Conservation (phyloP, 1,140 invertebrate species). For the Littorina saxatilis region DNA sequence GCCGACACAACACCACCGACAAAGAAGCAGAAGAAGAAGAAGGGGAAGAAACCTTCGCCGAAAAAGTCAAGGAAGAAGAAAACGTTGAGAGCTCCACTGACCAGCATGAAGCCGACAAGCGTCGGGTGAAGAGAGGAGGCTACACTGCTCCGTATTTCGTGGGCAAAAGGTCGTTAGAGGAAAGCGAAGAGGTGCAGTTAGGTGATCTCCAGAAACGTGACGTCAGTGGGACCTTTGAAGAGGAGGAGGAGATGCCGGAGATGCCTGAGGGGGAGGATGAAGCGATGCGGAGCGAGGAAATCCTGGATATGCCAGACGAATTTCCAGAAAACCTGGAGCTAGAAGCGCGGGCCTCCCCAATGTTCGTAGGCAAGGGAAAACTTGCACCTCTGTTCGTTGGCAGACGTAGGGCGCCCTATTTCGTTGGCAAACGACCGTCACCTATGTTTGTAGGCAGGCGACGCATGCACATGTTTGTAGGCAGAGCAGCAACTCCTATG, state of each 20-base stretch:
- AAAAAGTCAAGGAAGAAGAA: background rate
- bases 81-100: background rate
- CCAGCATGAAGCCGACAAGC: background rate
- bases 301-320: background rate
- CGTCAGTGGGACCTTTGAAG: background rate
- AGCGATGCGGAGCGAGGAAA: background rate
- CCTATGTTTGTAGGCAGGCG: constrained; percentile 34
- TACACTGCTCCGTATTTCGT: constrained; percentile 36
- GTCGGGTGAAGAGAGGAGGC: background rate
- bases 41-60: background rate
- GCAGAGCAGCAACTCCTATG: background rate
- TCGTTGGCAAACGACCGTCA: constrained; percentile 28
- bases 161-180: constrained; percentile 23
- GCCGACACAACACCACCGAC: background rate
- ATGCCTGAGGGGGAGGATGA: background rate
- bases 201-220: constrained; percentile 18
- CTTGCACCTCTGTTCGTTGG: no score
- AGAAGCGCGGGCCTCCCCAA: background rate
- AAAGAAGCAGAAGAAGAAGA: background rate
- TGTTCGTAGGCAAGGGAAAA: constrained; percentile 33
- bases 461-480: constrained; percentile 23
- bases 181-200: background rate
- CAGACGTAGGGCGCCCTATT: constrained; percentile 10
- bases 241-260: background rate
- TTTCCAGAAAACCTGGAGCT: constrained; percentile 25